Evolutionary conservation across 2,888 invertebrate species (phyloP), one percentile per base, ranked within the genome.

Genomic region (Caenorhabditis afra): DNA sequence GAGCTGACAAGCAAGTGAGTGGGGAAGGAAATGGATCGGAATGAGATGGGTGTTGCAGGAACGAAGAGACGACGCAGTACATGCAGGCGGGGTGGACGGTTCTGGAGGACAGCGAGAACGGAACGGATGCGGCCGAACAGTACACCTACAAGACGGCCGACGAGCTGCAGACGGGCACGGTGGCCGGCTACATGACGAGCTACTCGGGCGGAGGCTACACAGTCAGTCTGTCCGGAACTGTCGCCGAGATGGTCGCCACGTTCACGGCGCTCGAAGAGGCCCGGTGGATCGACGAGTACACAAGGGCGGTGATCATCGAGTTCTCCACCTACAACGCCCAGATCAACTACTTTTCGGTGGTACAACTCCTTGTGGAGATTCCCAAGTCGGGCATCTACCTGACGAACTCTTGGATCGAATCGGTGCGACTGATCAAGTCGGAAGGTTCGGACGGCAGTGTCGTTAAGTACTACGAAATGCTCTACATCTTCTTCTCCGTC

Each of bases 241-340:
- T 66, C 10, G 20, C 62, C 0, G 67, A 74, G 22, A 53, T 86
- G 35, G 50, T 41, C 10, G 47, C 84, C 1, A 87, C 88, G 29
- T 87, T 92, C 47, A 68, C 81, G 10, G 78, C 85, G 20, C 87
- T 92, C 23, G 87, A 91, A 78, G 67, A 85, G 7, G 87, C 91
- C n/a, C 16, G 68, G 37, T 84, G 83, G 83, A 81, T 83, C 16
- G 83, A 84, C 58, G 68, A 79, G 49, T 88, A 91, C 79, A 92
- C 92, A 1, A 78, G 92, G 53, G 92, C 92, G 3, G 90, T 93
- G 5, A 91, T 92, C 77, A 89, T 92, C n/a, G 92, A 93, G 80
- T 92, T 93, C 83, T 91, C 92, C 0, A 90, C 91, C 39, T 93
- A 92, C 87, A 93, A 92, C 75, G 89, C 91, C 8, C 91, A 91